phyloP scores from a whole-genome alignment of 2,113 vertebrate species.

The Ptilorrhoa leucosticta region DNA sequence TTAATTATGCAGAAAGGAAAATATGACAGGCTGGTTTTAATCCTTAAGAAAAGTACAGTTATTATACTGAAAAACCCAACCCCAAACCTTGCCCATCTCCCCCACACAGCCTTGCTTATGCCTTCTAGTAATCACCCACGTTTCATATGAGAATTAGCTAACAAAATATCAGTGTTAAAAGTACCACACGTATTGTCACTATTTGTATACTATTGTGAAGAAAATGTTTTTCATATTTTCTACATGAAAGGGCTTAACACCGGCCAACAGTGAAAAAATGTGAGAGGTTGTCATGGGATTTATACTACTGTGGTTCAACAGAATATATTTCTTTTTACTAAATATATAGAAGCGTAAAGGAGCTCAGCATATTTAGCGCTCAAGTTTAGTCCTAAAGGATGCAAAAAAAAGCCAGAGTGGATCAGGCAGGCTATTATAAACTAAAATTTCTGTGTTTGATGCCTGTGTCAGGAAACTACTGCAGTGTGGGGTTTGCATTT shows the following conservation, averaged over 20 bases:
- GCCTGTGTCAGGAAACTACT: background rate
- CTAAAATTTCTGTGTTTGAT: background rate
- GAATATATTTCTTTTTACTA: background rate
- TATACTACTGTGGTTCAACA: background rate
- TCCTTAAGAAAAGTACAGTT: background rate
- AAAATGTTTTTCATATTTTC: background rate
- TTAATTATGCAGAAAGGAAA: background rate
- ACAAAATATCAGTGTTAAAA: background rate
- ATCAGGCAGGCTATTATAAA: background rate
- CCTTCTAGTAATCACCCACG: background rate
- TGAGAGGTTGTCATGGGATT: background rate
- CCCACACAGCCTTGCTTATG: background rate
- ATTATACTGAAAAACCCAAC: background rate
- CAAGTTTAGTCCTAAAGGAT: background rate
- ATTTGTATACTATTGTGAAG: background rate
- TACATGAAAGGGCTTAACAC: background rate
- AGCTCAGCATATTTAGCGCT: background rate
- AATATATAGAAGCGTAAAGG: background rate
- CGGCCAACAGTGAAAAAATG: background rate
- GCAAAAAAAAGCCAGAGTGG: background rate
- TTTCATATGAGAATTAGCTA: background rate
- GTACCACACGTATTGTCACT: background rate
- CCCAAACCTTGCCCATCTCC: background rate
- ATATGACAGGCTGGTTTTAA: background rate
- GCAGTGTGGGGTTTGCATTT: background rate